These are phyloP conservation scores for Bombyx mandarina DNA, from an alignment of 1,140 invertebrate genomes.

Conservation along the genomic window DNA sequence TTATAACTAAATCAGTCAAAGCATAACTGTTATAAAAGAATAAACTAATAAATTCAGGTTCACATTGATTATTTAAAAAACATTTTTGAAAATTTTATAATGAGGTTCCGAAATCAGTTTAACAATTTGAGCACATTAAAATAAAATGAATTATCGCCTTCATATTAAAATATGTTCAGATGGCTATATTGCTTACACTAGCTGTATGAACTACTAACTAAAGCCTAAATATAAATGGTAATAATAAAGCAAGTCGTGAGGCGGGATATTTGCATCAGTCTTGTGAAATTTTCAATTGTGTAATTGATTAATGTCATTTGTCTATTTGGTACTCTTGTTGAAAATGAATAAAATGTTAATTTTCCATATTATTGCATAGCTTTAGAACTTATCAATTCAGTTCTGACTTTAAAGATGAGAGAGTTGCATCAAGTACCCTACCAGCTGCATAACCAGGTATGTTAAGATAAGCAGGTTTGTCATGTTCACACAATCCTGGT, in stretches of 20 bases:
- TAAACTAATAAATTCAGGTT: constrained; percentile 32
- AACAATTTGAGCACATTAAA: constrained; percentile 40
- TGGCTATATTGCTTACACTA: constrained; percentile 35
- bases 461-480: constrained; percentile 68
- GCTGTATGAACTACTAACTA: constrained; percentile 50
- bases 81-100: constrained; percentile 12
- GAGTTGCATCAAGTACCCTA: constrained; percentile 59
- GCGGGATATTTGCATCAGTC: constrained; percentile 71
- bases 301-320: constrained; percentile 60
- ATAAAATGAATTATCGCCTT: constrained; percentile 13
- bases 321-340: constrained; percentile 64
- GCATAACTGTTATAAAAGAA: constrained; percentile 44
- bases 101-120: constrained; percentile 37
- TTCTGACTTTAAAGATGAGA: constrained; percentile 65
- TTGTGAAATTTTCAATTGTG: constrained; percentile 68
- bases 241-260: constrained; percentile 71
- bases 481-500: constrained; percentile 66
- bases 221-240: constrained; percentile 64
- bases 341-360: constrained; percentile 38
- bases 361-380: constrained; percentile 21
- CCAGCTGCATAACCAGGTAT: constrained; percentile 63
- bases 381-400: constrained; percentile 56
- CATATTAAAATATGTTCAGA: constrained; percentile 39
- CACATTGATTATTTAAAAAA: neutral
- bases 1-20: constrained; percentile 64